phyloP scores from a whole-genome alignment of 1,140 invertebrate species.

The Polypedilum pembai region DNA sequence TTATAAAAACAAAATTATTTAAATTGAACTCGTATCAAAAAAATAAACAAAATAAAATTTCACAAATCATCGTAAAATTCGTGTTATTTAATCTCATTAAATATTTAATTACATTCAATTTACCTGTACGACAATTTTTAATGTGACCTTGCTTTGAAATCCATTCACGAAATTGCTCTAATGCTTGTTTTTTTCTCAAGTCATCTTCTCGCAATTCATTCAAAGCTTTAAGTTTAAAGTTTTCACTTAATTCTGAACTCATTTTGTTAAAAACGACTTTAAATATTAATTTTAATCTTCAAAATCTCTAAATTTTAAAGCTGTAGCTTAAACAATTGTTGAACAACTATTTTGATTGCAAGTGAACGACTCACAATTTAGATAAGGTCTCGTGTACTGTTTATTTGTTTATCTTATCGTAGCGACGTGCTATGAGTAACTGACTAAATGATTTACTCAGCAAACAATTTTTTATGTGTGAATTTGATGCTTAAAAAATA shows the following conservation, averaged over 20 bases:
- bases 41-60: too few species aligned
- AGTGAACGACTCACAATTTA: too few species aligned
- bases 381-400: background rate
- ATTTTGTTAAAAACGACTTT: background rate
- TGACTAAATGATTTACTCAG: background rate
- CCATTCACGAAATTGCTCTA: constrained; percentile 60
- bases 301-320: too few species aligned
- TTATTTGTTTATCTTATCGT: constrained; percentile 6
- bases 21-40: too few species aligned
- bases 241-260: background rate
- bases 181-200: constrained; percentile 49
- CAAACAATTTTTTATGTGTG: background rate
- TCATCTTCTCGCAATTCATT: constrained; percentile 59
- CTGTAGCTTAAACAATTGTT: too few species aligned
- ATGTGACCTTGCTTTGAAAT: constrained; percentile 61
- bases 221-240: constrained; percentile 42
- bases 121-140: constrained; percentile 58
- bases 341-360: too few species aligned
- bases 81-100: too few species aligned
- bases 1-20: too few species aligned
- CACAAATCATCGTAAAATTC: too few species aligned
- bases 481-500: too few species aligned
- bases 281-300: too few species aligned
- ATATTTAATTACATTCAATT: background rate
- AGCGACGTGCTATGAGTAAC: background rate